Conservation (phyloP, 2,113 vertebrate species). For the Sphyrna mokarran region DNA sequence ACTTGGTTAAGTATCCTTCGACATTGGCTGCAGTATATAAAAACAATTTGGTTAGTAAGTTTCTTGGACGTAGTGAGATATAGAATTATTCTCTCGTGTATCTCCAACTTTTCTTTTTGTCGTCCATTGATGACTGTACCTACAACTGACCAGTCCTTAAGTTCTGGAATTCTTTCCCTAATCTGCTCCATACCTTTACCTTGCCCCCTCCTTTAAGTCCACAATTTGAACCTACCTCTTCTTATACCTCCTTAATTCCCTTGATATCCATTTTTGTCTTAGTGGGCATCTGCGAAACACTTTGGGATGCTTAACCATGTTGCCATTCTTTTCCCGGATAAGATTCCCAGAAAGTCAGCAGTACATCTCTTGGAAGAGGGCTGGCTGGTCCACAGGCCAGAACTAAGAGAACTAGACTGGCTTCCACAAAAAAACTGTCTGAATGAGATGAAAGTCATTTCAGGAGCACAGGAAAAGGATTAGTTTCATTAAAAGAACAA, state of each 20-base stretch:
- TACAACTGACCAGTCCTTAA: background rate
- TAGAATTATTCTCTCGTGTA: background rate
- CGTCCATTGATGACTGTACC: background rate
- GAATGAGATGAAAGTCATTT: constrained; percentile 2
- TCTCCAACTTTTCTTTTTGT: background rate
- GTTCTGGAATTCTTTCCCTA: background rate
- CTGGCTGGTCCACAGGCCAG: background rate
- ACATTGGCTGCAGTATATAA: too few relatives aligned
- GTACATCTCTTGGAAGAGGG: background rate
- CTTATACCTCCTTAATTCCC: background rate
- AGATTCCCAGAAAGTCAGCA: background rate
- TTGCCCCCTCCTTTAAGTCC: background rate
- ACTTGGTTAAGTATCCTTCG: too few relatives aligned
- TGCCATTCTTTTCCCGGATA: too few relatives aligned
- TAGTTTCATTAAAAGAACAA: background rate
- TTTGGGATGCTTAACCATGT: background rate
- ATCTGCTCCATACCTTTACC: background rate
- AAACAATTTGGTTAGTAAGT: too few relatives aligned
- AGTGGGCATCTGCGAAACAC: background rate
- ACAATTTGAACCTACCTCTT: background rate
- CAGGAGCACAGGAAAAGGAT: background rate
- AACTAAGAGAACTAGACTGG: too few relatives aligned
- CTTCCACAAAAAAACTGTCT: background rate
- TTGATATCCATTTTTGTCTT: background rate
- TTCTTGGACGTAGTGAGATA: too few relatives aligned